Percentiles rank a stretch among this genome's conserved stretches.
These are phyloP conservation scores for Lepus americanus DNA, from an alignment of 2,113 vertebrate genomes.

Conservation along the genomic window DNA sequence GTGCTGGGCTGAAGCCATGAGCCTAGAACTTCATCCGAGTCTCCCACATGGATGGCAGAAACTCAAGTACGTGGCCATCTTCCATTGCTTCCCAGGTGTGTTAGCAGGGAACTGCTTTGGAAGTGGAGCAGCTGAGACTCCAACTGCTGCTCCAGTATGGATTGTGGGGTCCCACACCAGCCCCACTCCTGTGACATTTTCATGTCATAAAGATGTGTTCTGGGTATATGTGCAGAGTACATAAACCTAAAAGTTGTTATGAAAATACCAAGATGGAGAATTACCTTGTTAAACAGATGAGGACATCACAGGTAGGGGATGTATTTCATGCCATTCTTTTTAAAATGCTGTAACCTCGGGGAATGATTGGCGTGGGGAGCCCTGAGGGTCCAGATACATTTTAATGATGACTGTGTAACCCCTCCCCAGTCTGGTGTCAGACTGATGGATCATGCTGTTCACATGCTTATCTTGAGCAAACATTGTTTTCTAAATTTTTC, in stretches of 20 bases:
- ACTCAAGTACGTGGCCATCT: too few relatives aligned
- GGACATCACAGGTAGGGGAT: neutral
- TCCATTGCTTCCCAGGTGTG: too few relatives aligned
- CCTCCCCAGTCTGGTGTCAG: neutral
- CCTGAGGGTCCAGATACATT: neutral
- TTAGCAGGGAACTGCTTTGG: too few relatives aligned
- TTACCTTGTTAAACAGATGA: neutral
- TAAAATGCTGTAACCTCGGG: neutral
- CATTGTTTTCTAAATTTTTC: neutral
- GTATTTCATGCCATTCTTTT: neutral
- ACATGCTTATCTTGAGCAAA: slow-evolving; percentile 63
- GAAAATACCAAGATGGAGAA: neutral
- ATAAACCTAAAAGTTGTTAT: neutral
- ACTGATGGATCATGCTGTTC: neutral
- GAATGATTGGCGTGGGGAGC: rapidly evolving
- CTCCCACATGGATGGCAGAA: too few relatives aligned
- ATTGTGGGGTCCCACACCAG: too few relatives aligned
- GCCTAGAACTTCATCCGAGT: too few relatives aligned
- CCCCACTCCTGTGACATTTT: neutral
- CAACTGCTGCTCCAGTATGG: too few relatives aligned
- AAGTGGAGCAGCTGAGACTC: too few relatives aligned
- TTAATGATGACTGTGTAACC: neutral
- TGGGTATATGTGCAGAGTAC: neutral
- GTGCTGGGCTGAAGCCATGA: too few relatives aligned
- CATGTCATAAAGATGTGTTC: neutral